Percentiles rank a stretch among this genome's conserved stretches.
Evolutionary conservation across 1,140 invertebrate species (phyloP).

Genomic region (Drosophila grimshawi): DNA sequence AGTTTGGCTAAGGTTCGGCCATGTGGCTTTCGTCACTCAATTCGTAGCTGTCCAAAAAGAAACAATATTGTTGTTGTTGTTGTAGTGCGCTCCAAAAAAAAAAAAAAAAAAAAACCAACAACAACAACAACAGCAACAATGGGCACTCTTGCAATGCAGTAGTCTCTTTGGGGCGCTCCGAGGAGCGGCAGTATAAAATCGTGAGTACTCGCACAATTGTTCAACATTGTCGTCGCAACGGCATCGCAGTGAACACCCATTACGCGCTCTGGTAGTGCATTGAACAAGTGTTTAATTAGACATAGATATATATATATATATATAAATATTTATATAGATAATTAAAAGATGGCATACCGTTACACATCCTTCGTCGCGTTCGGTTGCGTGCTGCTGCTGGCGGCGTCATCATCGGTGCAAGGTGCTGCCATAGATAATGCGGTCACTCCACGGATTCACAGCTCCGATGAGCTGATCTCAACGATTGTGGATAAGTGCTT

Average conservation of each 20-base stretch:
- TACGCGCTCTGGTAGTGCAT: conserved; percentile 68
- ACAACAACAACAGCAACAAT: no score
- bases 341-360: conserved; percentile 65
- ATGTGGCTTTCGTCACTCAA: conserved; percentile 63
- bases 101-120: no score
- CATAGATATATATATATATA: conserved; percentile 24
- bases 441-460: conserved; percentile 86
- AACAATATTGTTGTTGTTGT: conserved; percentile 14
- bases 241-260: conserved; percentile 72
- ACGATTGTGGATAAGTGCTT: conserved; percentile 90
- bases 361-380: conserved; percentile 76
- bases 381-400: conserved; percentile 82
- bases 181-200: conserved; percentile 84
- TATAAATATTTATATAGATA: conserved; percentile 19
- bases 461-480: conserved; percentile 88
- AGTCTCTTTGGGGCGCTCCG: conserved; percentile 15
- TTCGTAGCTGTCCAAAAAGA: conserved; percentile 68
- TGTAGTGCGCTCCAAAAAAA: conserved; percentile 63
- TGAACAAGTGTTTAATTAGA: neutral
- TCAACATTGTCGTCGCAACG: conserved; percentile 82
- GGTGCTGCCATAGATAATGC: conserved; percentile 86
- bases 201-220: conserved; percentile 71
- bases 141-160: neutral
- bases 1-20: conserved; percentile 54
- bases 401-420: conserved; percentile 81